Conservation (phyloP, 2,113 vertebrate genomes). For the Salvelinus alpinus region DNA sequence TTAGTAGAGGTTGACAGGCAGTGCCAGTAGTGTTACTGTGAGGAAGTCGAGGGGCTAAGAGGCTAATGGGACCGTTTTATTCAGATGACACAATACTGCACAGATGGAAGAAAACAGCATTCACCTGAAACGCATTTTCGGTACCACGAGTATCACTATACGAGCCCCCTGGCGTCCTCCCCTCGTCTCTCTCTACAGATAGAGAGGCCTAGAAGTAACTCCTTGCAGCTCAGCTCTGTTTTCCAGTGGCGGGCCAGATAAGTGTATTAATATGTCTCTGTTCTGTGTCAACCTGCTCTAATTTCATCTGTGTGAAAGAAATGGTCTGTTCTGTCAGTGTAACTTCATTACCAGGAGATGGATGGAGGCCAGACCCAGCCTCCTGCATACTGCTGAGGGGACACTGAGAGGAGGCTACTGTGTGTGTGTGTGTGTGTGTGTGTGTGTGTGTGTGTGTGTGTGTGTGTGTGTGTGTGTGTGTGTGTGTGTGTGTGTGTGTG, state of each 20-base stretch:
- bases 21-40: neutral
- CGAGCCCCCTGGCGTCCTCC: too few species aligned
- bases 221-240: conserved; percentile 80
- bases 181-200: conserved; percentile 32
- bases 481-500: neutral
- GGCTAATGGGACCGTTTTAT: neutral
- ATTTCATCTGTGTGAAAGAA: conserved; percentile 92
- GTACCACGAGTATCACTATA: neutral
- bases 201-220: conserved; percentile 73
- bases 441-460: conserved; percentile 5
- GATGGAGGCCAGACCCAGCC: conserved; percentile 82
- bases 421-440: conserved; percentile 31
- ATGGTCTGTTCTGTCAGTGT: conserved; percentile 95
- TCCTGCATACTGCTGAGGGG: conserved; percentile 1
- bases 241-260: conserved; percentile 80
- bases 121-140: neutral
- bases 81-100: neutral
- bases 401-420: neutral
- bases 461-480: neutral
- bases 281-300: conserved; percentile 90
- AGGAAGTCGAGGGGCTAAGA: neutral
- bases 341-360: conserved; percentile 91
- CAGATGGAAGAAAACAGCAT: neutral
- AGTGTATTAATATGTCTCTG: conserved; percentile 90
- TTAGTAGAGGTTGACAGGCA: neutral